Percentiles rank a stretch among this genome's conserved stretches.
Evolutionary conservation across 2,888 invertebrate species (phyloP).

Genomic region (Synanthedon andrenaeformis): DNA sequence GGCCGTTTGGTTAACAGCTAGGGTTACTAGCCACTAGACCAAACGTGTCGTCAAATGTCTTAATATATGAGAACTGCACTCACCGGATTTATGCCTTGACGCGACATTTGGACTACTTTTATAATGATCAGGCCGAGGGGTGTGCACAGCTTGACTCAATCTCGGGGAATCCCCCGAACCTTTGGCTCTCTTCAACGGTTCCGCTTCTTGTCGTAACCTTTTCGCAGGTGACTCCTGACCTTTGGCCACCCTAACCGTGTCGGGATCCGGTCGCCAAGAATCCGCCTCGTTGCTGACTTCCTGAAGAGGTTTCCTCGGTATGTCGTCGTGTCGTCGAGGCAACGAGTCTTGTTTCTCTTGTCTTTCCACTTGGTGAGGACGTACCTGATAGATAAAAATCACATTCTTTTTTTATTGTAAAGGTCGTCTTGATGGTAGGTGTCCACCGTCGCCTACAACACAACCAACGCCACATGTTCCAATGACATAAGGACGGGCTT

Average conservation of each 20-base stretch:
- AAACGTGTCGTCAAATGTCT: no score
- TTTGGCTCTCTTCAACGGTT: constrained; percentile 56
- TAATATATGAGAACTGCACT: constrained; percentile 8
- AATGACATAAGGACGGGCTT: no score
- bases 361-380: constrained; percentile 46
- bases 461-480: no score
- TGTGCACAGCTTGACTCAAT: constrained; percentile 42
- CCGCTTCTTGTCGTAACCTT: constrained; percentile 55
- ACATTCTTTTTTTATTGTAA: no score
- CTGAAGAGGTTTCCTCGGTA: constrained; percentile 20
- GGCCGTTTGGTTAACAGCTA: no score
- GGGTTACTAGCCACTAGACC: no score
- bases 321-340: constrained; percentile 36
- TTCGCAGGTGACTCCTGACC: constrained; percentile 57
- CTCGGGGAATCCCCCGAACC: constrained; percentile 52
- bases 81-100: constrained; percentile 54
- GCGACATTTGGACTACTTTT: constrained; percentile 76
- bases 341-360: constrained; percentile 29
- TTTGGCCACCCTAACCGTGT: constrained; percentile 50
- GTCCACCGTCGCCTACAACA: no score
- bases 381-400: constrained; percentile 25
- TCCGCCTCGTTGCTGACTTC: constrained; percentile 21
- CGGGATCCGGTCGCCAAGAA: constrained; percentile 52
- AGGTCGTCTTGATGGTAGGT: no score
- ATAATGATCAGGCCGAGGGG: constrained; percentile 59